Conservation (phyloP, 2,888 invertebrate genomes). For the Prionchulus punctatus region DNA sequence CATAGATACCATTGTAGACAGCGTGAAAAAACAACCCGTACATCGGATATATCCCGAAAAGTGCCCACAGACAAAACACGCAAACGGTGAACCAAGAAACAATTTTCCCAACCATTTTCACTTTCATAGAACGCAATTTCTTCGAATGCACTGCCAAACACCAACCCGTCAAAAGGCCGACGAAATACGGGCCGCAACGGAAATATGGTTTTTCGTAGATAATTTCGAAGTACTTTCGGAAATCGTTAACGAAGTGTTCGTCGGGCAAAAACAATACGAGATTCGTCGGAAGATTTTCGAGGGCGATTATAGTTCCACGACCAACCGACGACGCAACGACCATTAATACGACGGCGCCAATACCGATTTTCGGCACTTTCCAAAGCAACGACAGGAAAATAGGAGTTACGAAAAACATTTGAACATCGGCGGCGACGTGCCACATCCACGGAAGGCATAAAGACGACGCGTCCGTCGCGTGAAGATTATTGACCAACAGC, state of each 20-base stretch:
- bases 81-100: not conserved
- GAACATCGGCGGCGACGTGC: constrained; percentile 21
- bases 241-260: constrained; percentile 1
- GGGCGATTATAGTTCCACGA: not conserved
- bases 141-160: not conserved
- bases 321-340: not conserved
- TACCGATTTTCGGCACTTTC: not conserved
- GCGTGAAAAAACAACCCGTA: not conserved
- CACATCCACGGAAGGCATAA: constrained; percentile 23
- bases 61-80: constrained; percentile 1
- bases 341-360: not conserved
- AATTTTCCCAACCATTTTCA: too few relatives aligned
- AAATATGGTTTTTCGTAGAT: constrained; percentile 30
- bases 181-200: constrained; percentile 30
- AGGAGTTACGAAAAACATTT: constrained; percentile 17
- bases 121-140: not conserved
- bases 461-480: constrained; percentile 10
- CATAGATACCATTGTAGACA: constrained; percentile 5
- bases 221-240: constrained; percentile 1
- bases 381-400: not conserved
- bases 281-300: not conserved
- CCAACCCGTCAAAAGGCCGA: constrained; percentile 32
- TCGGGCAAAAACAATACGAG: constrained; percentile 3
- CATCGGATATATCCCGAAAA: constrained; percentile 5
- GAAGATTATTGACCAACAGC: constrained; percentile 17